Evolutionary conservation across 2,113 vertebrate species (phyloP).

Genomic region (Labrus mixtus): DNA sequence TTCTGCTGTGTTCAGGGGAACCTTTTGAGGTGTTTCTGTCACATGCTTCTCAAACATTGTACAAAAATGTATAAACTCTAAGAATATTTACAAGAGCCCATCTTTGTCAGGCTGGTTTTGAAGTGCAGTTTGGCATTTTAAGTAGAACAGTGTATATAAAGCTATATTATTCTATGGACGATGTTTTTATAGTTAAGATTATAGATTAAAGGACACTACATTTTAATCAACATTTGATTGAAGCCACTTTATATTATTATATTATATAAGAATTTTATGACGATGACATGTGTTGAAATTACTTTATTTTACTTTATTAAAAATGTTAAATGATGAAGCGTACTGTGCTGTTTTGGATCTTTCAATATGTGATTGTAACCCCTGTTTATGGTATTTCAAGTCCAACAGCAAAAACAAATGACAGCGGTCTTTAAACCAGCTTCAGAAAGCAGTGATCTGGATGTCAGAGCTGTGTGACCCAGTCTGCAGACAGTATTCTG

Average conservation of each 20-base stretch:
- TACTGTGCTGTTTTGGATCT: background rate
- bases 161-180: conserved; percentile 22
- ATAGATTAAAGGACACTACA: conserved; percentile 19
- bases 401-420: background rate
- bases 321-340: background rate
- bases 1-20: background rate
- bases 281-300: conserved; percentile 10
- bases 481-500: background rate
- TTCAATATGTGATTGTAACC: background rate
- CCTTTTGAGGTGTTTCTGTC: background rate
- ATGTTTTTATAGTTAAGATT: conserved; percentile 36
- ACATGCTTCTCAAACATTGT: background rate
- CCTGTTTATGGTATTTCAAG: background rate
- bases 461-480: background rate
- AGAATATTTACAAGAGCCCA: background rate
- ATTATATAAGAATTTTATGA: conserved; percentile 20
- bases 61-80: background rate
- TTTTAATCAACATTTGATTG: conserved; percentile 25
- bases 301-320: background rate
- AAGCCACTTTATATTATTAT: conserved; percentile 9
- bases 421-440: background rate
- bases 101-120: background rate
- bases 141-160: conserved; percentile 5
- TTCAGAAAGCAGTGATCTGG: background rate
- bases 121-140: background rate